Evolutionary conservation across 2,888 invertebrate species (phyloP).

Genomic region (Notocelia uddmanniana): DNA sequence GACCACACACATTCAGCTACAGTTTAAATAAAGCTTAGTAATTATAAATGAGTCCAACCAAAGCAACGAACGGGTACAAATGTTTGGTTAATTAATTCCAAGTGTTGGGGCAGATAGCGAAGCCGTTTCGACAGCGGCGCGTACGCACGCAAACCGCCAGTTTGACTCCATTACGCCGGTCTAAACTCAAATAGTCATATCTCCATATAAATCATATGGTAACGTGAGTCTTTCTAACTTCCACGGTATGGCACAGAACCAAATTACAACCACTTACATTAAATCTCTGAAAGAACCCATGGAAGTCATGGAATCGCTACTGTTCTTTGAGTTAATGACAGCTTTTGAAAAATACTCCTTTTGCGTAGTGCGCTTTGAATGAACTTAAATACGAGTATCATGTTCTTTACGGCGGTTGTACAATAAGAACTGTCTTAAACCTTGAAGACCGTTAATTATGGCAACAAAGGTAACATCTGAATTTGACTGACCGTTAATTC

Average conservation of each 20-base stretch:
- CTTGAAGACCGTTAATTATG: background rate
- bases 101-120: slow-evolving; percentile 31
- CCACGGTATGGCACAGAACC: slow-evolving; percentile 15
- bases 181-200: slow-evolving; percentile 27
- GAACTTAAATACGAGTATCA: slow-evolving; percentile 8
- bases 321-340: slow-evolving; percentile 34
- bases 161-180: slow-evolving; percentile 54
- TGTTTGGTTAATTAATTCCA: slow-evolving; percentile 37
- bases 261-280: slow-evolving; percentile 15
- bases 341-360: slow-evolving; percentile 24
- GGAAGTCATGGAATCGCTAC: slow-evolving; percentile 25
- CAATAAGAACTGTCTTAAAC: background rate
- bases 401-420: background rate
- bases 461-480: background rate
- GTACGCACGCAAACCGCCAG: slow-evolving; percentile 61
- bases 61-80: slow-evolving; percentile 31
- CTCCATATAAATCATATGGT: background rate
- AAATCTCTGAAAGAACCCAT: background rate
- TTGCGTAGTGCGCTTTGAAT: slow-evolving; percentile 4
- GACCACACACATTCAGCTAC: background rate
- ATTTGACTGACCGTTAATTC: no score
- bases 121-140: slow-evolving; percentile 46
- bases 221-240: background rate
- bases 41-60: slow-evolving; percentile 35
- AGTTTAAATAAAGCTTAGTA: slow-evolving; percentile 2